These are phyloP conservation scores for Xenus cinereus DNA, from an alignment of 2,113 vertebrate genomes.

Conservation along the genomic window DNA sequence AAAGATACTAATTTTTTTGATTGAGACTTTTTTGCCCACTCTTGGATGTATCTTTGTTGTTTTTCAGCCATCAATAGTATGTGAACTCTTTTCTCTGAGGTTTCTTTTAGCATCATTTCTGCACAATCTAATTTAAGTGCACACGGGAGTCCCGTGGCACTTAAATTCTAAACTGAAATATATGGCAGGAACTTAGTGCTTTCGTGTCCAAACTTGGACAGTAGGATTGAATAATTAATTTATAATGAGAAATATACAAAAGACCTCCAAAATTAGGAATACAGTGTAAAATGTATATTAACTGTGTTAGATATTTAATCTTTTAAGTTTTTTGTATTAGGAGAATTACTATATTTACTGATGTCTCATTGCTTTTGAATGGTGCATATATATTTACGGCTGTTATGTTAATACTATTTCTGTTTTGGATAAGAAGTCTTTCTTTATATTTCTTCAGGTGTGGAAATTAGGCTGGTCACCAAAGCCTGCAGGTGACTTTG, in stretches of 20 bases:
- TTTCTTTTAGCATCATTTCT: not conserved
- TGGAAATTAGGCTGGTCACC: constrained; percentile 98
- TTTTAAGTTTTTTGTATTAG: not conserved
- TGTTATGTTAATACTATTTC: not conserved
- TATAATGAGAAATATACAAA: not conserved
- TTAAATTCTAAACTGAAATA: not conserved
- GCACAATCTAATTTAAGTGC: too few relatives aligned
- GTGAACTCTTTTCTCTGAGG: not conserved
- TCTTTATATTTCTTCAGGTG: constrained; percentile 74
- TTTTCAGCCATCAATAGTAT: not conserved
- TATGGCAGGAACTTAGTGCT: not conserved
- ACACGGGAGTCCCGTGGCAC: not conserved
- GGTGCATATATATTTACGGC: not conserved
- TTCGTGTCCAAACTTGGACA: not conserved
- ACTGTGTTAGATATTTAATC: not conserved
- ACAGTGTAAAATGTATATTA: not conserved
- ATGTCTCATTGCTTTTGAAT: not conserved
- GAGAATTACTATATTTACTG: not conserved
- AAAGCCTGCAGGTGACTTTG: constrained; percentile 87
- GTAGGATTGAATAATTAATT: not conserved
- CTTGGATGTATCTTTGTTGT: fast-evolving
- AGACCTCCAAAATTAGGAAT: not conserved
- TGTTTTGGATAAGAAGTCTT: not conserved
- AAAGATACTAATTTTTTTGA: not conserved
- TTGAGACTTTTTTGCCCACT: not conserved